Percentiles rank a stretch among this genome's conserved stretches.
Conservation (phyloP, 2,888 invertebrate genomes). For the Lamellibrachia satsuma region DNA sequence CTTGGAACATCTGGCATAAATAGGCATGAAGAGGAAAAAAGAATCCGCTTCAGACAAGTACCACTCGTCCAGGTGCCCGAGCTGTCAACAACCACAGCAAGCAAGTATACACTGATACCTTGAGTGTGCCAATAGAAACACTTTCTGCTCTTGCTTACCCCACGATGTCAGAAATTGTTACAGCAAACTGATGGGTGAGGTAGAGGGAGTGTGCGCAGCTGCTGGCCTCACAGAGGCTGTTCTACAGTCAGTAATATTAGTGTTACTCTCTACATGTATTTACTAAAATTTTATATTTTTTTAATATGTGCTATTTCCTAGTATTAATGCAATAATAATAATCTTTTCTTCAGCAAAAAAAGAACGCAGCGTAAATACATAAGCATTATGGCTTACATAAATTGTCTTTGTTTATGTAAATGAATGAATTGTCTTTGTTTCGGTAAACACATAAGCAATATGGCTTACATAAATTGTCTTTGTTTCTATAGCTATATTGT, state of each 20-base stretch:
- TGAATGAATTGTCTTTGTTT: not conserved
- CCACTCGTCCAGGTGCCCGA: not conserved
- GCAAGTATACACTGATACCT: not conserved
- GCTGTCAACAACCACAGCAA: not conserved
- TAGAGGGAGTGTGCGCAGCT: not conserved
- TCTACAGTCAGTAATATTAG: not conserved
- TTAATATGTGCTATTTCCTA: not conserved
- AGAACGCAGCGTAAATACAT: not conserved
- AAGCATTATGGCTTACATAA: not conserved
- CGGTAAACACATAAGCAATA: not conserved
- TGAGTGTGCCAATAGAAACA: not conserved
- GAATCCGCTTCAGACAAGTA: not conserved
- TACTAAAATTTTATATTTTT: not conserved
- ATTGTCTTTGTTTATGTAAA: not conserved
- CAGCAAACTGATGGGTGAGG: not conserved
- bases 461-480: not conserved
- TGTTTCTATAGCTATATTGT: not conserved
- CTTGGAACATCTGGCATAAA: not conserved
- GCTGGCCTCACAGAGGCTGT: not conserved
- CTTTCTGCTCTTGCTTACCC: not conserved
- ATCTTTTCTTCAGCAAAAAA: no score
- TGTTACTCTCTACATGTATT: not conserved
- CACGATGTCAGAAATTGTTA: not conserved
- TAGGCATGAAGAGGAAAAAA: slow-evolving; percentile 3
- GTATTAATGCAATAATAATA: no score